Evolutionary conservation across 1,140 invertebrate genomes (phyloP).

Genomic region (Hormaphis cornu): DNA sequence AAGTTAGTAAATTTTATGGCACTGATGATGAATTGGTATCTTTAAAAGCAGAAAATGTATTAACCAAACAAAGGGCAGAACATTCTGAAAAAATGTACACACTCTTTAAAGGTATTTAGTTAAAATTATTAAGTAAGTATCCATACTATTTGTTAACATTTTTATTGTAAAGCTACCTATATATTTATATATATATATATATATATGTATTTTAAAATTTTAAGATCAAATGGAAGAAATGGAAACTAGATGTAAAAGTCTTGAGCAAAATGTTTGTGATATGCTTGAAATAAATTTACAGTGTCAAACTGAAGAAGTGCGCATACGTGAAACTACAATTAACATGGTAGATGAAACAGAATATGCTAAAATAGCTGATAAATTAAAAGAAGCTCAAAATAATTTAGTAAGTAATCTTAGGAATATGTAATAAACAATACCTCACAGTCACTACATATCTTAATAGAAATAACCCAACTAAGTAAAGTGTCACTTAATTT

Average conservation of each 20-base stretch:
- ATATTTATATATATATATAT: not conserved
- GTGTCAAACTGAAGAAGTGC: constrained; percentile 34
- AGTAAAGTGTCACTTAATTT: no score
- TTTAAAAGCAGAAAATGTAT: not conserved
- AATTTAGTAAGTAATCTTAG: constrained; percentile 33
- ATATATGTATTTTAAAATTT: not conserved
- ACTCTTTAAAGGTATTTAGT: constrained; percentile 34
- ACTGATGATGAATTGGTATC: not conserved
- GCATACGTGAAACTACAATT: constrained; percentile 33
- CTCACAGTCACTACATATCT: no score
- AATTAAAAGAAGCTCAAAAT: constrained; percentile 33
- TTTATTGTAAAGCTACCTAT: not conserved
- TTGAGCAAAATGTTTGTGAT: constrained; percentile 33
- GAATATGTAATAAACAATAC: not conserved
- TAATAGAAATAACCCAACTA: no score
- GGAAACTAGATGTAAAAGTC: constrained; percentile 35
- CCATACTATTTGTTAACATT: no score
- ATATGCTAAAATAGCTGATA: constrained; percentile 14
- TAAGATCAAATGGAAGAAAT: constrained; percentile 36
- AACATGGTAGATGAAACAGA: constrained; percentile 32
- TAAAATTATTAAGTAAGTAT: not conserved
- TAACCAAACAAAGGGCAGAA: constrained; percentile 17
- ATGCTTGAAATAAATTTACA: constrained; percentile 33
- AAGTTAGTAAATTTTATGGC: constrained; percentile 5
- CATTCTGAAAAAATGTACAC: constrained; percentile 35